Evolutionary conservation across 2,888 invertebrate genomes (phyloP), one percentile per base, ranked within the genome.

Genomic region (Drosophila anceps): DNA sequence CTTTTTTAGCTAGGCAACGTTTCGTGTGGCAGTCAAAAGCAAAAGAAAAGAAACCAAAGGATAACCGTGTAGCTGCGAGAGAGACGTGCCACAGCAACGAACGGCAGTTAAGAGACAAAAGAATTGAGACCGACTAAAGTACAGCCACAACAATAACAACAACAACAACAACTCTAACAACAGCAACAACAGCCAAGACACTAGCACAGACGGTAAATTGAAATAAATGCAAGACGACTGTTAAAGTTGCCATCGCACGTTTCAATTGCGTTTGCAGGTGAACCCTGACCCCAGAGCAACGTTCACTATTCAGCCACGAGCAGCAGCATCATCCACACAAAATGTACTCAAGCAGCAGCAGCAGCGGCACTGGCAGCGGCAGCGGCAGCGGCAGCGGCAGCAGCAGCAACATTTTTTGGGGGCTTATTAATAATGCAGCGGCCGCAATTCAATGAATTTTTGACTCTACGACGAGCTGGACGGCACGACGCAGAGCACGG

Each of bases 401-500:
- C 77, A 85, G 82, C 87, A 84, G 80, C 76, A 70, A 79, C 37
- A 39, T 82, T 81, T 83, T 86, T 80, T 55, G 75, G 65, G 70
- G 60, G 74, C 81, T 76, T 89, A 88, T 88, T 88, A 88, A 88
- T 88, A 90, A 88, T 88, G 89, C 89, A 88, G 66, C 76, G 84
- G 84, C 90, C 88, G 88, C 84, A 90, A 88, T 90, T 88, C 88
- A 90, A 90, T 88, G 88, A 90, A 88, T 88, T 88, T 88, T 90
- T 88, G 88, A 89, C 89, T 90, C 79, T 72, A 75, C 68, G 44
- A 65, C 72, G 53, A 60, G 53, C 31, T 51, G 44, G 50, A 58
- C 41, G 46, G 37, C 39, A 37, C 31, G 48, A 43, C 31, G 37
- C 31, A 39, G 44, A 35, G 46, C 46, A 54, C 12, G 27, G 29